Evolutionary conservation across 2,797 vertebrate genomes (phyloP), one percentile per base, ranked within the genome.

Genomic region (Chiloscyllium punctatum): DNA sequence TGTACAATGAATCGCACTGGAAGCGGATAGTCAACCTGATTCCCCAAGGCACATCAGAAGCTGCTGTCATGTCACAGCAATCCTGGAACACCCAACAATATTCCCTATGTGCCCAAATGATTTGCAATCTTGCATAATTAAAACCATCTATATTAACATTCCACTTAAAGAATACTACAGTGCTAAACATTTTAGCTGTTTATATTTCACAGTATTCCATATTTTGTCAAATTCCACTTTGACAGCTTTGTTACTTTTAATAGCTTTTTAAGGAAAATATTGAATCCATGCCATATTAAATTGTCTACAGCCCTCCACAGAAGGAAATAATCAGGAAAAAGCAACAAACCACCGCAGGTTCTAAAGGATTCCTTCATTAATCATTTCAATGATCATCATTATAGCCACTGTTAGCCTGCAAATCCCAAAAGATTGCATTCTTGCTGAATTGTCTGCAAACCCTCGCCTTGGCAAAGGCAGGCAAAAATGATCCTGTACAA

Each of bases 401-500:
- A n/a, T 53, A 48, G 53, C 6, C 42, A 51, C 42, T 25, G 84
- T 51, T 90, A 27, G 33, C 16, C 48, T 9, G 33, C 53, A 88
- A 88, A 82, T 13, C 25, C 25, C 11, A 51, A 51, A 30, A 62
- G 57, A 25, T 2, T 18, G 30, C 33, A 21, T 57, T 62, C 57
- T n/a, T 33, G n/a, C n/a, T 82, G n/a, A n/a, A 91, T 9, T 37
- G 62, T n/a, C 15, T 51, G 30, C 69, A 72, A 94, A 27, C 77
- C 69, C 69, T 74, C 68, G 77, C 27, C 48, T 95, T 74, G 30
- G 48, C 11, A 94, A 53, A 51, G 25, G 16, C 30, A 94, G 37
- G 66, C 66, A 74, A 95, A 53, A 95, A 72, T 18, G 5, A 69
- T 42, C 13, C 71, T 97, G 98, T 98, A 98, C 98, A 98, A 98